Base-by-base conservation (phyloP, 2,113 vertebrate species). In the Microcebus murinus region DNA sequence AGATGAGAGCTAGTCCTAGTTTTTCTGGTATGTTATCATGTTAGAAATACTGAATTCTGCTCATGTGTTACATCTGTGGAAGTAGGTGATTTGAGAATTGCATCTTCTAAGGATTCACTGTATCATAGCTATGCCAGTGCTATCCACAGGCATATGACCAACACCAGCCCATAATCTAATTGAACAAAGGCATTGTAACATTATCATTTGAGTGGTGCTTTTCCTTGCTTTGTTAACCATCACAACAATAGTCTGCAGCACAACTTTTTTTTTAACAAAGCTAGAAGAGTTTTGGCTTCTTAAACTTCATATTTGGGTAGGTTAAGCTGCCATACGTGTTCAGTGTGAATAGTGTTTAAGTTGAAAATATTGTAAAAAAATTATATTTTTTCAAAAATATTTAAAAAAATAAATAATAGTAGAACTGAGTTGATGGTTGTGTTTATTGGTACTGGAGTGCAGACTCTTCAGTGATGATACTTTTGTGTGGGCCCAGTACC, bases 401-500 rank as follows among this genome's bases (percentile, higher is more conserved):
- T 99, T 99, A 99, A 99, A 99, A 99, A 99, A 99, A 99, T 98
- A 99, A 99, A 99, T 99, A 99, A 99, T 99, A 99, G 99, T 99
- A 98, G 98, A 99, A 98, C 98, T 83, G 98, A 98, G 34, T 55
- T 97, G 80, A 94, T 98, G 98, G 65, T 96, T 91, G 98, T 98
- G 97, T 99, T 98, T 97, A 80, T 97, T 98, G 90, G 59, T 86
- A 39, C 76, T 81, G 57, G 39, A 92, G 86, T 93, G 18, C 45
- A 89, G 50, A 92, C 52, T 82, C 48, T 96, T 12, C 48, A 76
- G 63, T 92, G 50, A 55, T 77, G 76, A 89, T 70, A 29, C 52
- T 82, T 65, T 45, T 93, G 20, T 82, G 11, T 79, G 76, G 73
- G 34, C 74, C 13, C 20, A 67, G 25, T 39, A 25, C 0, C 34